phyloP scores from a whole-genome alignment of 1,140 invertebrate species.

The Lanistes nyassanus region DNA sequence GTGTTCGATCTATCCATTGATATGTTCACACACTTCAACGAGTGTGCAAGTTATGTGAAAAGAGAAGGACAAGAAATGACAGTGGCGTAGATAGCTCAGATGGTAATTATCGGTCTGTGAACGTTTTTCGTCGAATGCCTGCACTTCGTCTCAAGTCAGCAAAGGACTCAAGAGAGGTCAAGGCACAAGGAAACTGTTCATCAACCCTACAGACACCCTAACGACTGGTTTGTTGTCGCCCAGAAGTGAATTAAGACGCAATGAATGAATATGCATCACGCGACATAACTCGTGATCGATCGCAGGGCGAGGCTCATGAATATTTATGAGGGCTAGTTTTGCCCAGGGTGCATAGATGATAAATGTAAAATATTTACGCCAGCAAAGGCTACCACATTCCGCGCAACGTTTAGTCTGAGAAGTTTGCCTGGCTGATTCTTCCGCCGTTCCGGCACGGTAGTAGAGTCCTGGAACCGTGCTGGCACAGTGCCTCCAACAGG shows the following conservation, averaged over 20 bases:
- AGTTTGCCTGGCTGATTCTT: too few relatives aligned
- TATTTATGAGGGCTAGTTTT: slow-evolving; percentile 1
- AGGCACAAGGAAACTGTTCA: neutral
- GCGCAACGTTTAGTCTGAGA: neutral
- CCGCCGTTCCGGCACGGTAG: too few relatives aligned
- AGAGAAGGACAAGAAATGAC: neutral
- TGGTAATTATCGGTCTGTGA: neutral
- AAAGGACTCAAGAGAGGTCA: neutral
- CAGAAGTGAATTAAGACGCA: slow-evolving; percentile 11
- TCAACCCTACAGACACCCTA: neutral
- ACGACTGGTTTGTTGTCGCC: slow-evolving; percentile 2
- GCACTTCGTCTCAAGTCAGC: neutral
- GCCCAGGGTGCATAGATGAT: neutral
- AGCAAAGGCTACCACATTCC: neutral
- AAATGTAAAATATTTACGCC: slow-evolving; percentile 10
- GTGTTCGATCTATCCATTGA: neutral
- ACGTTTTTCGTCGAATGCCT: neutral
- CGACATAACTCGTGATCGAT: slow-evolving; percentile 7
- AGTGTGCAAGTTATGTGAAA: neutral
- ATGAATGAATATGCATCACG: slow-evolving; percentile 14
- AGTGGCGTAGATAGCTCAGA: too few relatives aligned
- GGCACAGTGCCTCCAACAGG: too few relatives aligned
- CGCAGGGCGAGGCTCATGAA: neutral
- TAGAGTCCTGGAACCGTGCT: too few relatives aligned
- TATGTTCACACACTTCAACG: neutral